Evolutionary conservation across 2,113 vertebrate species (phyloP), one percentile per base, ranked within the genome.

Genomic region (Tachysurus vachellii): DNA sequence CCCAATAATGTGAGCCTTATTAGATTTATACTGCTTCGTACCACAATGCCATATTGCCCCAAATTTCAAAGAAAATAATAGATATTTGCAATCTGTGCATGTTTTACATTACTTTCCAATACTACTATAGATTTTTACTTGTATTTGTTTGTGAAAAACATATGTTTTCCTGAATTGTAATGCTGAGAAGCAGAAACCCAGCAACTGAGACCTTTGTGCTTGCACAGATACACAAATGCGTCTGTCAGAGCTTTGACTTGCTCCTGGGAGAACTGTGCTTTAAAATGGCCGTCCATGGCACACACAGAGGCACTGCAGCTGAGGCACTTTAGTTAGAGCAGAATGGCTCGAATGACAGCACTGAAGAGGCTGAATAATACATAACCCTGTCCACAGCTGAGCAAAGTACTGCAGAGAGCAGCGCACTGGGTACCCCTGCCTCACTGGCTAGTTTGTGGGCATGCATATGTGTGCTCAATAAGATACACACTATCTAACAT

Each of bases 291-390:
- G 16, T 76, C 31, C 85, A 80, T 61, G 19, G 75, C 88, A 84
- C 59, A 31, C 36, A 68, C 28, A 59, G 80, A 81, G 70, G 82
- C 66, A 57, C 59, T 71, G 79, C 62, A 80, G 59, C 50, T 84
- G 53, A 44, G 36, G 66, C 50, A 5, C 56, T 89, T 81, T 86
- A 59, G 61, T 88, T 88, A 80, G 79, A 84, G 75, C 54, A 88
- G 91, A 91, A 93, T 88, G 90, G 80, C 82, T 88, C 83, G 89
- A 90, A 90, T 89, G 84, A 80, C 89, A 89, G 80, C 14, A 83
- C 80, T 62, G 44, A 84, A 61, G 71, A 82, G 56, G 76, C 56
- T 89, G 81, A 88, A 89, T 76, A 28, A 87, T 86, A 54, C 54
- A 90, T 88, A n/a, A 36, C 42, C n/a, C 73, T 83, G 75, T 21